Base-by-base conservation (phyloP, 2,113 vertebrate species). In the Bos javanicus region DNA sequence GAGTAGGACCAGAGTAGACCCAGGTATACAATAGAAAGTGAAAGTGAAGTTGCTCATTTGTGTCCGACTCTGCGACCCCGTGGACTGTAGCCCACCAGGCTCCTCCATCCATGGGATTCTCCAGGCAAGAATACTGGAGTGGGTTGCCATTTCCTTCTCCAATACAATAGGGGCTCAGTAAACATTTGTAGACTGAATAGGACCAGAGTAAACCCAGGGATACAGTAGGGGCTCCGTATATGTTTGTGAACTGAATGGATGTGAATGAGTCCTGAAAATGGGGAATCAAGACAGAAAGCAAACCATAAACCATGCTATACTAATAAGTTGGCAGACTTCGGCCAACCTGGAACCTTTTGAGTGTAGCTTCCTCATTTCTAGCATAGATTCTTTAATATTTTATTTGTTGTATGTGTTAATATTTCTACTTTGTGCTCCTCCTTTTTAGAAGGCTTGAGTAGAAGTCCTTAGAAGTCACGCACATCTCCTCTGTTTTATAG, bases 351-450 rank as follows among this genome's bases (percentile, higher is more conserved):
- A 67, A 30, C 5, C 43, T 62, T 17, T 17, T 84, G 48, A 13
- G 67, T 84, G 59, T 19, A 76, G 25, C 54, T 33, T 90, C 23
- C 33, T 60, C 54, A 90, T 90, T 90, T 95, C 60, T 39, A 78
- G 56, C 50, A 52, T 87, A 13, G 33, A 60, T 60, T 87, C 52
- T 67, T 71, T 30, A 91, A 60, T 78, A 87, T 30, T 85, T 93
- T 88, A 56, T 71, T 74, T 52, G 28, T 25, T 8, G 6, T n/a
- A 91, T 54, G 59, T 85, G 36, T 71, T 89, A 80, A 17, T 59
- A 50, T 64, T 87, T 94, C 19, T 78, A 28, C 43, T 86, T 54
- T 87, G 1, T 19, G 28, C 62, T 62, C 36, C 52, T 85, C 90
- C 36, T 86, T 71, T 91, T 88, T 64, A 86, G 76, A 89, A 71